Base-by-base conservation (phyloP, 1,140 invertebrate species). In the Drosophila willistoni region DNA sequence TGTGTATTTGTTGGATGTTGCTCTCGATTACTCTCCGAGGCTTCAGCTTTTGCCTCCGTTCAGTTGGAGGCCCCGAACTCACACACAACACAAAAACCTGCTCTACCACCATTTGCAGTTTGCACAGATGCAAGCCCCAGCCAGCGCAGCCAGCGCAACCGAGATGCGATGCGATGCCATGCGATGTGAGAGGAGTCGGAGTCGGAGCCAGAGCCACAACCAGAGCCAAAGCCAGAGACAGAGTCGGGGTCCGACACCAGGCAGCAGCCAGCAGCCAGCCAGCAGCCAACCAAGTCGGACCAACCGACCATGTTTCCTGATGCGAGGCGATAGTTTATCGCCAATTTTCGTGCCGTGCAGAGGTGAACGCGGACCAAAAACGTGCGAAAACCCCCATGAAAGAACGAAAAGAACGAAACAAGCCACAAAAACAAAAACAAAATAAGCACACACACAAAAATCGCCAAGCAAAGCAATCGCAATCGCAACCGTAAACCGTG, bases 241-340 rank as follows among this genome's bases (percentile, higher is more conserved):
- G 41, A 42, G 44, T 29, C 29, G 29, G 29, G 29, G 29, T 29
- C 29, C 29, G 29, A 29, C 29, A 29, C 29, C 17, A 9, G 10
- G 44, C 44, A 19, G 17, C 44, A 51, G 44, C 44, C 44, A 51
- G 29, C 25, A 29, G 25, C 25, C 25, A 29, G 25, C 29, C 29
- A 29, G 29, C 74, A 60, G 62, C 64, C 78, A 71, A 62, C 54
- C 63, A 64, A 71, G 41, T 68, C 84, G 61, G 81, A 71, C 83
- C 77, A 72, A 89, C 80, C 84, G 84, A 89, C 90, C 90, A 91
- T 91, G 90, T 91, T 91, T 91, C 90, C 90, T 91, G 90, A 91
- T 91, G 90, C 90, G 90, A 91, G 85, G 90, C 86, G 90, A 91
- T 91, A 91, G 90, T 91, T 91, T 91, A 91, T 91, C 90, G 90